A percentile compares a stretch with the other conserved stretches of the same genome.
phyloP scores from a whole-genome alignment of 2,888 invertebrate species.

The Dynastes hyllus region DNA sequence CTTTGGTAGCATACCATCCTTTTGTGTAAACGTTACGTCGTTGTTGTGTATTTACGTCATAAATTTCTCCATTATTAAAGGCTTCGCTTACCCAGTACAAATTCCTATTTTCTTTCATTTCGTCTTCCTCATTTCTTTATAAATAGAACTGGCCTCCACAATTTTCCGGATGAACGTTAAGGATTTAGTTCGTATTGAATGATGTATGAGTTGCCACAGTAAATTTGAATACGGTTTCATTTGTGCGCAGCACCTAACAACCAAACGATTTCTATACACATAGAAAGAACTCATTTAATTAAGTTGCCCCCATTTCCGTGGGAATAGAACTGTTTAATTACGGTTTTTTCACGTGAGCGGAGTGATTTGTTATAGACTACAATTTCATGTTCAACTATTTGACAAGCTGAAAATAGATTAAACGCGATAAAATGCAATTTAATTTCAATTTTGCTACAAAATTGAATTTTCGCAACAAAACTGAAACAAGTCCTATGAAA shows the following conservation, averaged over 20 bases:
- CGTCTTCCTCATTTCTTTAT: not conserved
- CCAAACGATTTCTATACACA: not conserved
- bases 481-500: too few species aligned
- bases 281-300: conserved; percentile 11
- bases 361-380: not conserved
- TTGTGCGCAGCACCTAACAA: not conserved
- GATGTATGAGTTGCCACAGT: not conserved
- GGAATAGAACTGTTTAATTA: not conserved
- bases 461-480: too few species aligned
- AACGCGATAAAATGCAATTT: too few species aligned
- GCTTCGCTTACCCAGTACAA: not conserved
- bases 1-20: not conserved
- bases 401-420: too few species aligned
- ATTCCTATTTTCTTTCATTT: conserved; percentile 24
- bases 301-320: not conserved
- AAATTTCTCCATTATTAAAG: conserved; percentile 26
- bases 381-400: too few species aligned
- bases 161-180: not conserved
- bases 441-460: too few species aligned
- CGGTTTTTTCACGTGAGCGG: not conserved
- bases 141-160: not conserved
- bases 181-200: conserved; percentile 7
- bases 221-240: conserved; percentile 7
- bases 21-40: conserved; percentile 21
- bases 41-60: conserved; percentile 14